Evolutionary conservation across 2,113 vertebrate species (phyloP), one percentile per base, ranked within the genome.

Genomic region (Sebastes schlegelii): DNA sequence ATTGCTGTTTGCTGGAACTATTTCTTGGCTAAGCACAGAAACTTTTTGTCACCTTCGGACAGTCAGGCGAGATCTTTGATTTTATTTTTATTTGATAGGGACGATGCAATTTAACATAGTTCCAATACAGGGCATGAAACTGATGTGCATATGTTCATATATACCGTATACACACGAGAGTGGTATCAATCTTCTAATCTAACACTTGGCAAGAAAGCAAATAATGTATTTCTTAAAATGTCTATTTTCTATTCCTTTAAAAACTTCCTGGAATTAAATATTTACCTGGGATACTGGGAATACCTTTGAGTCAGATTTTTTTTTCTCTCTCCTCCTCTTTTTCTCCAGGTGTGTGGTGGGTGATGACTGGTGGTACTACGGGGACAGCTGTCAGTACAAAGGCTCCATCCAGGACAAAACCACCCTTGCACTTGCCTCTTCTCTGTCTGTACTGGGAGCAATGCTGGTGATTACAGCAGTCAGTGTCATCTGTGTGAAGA

Each of bases 321-420:
- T 65, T 26, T 62, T 58, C 7, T 64, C 4, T 40, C n/a, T 63
- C 14, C 1, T 52, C 19, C 43, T 60, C 14, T 13, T 23, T 52
- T 7, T 80, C 55, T 57, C 19, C 71, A 99, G 98, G 91, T 99
- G 98, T 84, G 89, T 73, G 0, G 95, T 95, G 26, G 95, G 97
- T 1, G 64, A 89, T 0, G 82, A 94, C 92, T 98, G 97, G 97
- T 99, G 97, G 97, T 97, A 96, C 88, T 93, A 94, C 5, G 97
- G 98, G 11, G 72, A 94, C 66, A 94, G 81, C 63, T 98, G 97
- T 91, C 96, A 99, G 89, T 86, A 76, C 71, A 95, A 75, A 80
- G 96, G 97, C 63, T 92, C 96, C 1, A 62, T 8, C 5, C 42
- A 0, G 3, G 96, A 98, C 80, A 96, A 91, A 40, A 82, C 80